Base-by-base conservation (phyloP, 2,113 vertebrate species). In the Empidonax traillii region DNA sequence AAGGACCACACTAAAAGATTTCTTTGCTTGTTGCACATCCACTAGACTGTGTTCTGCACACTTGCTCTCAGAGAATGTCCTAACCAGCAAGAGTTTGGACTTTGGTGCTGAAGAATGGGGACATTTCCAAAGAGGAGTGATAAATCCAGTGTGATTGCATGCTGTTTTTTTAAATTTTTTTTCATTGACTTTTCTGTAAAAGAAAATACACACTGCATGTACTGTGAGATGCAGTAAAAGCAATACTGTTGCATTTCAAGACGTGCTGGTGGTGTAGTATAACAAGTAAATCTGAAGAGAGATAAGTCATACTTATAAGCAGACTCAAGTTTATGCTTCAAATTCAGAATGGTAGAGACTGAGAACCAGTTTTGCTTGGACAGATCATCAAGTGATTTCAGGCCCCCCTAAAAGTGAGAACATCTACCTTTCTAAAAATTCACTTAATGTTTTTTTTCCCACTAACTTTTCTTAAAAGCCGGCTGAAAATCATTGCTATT, bases 31-130 rank as follows among this genome's bases (percentile, higher is more conserved):
- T 37, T 52, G 31, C 31, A 3, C 35, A 46, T 30, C 41, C 51
- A 12, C 53, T 83, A 51, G 25, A 33, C 49, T 75, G 18, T 41
- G 17, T 23, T 75, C 39, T 3, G 3, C 7, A 5, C 0, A 0
- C 25, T 76, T 2, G 2, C 10, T 31, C 6, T 47, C 8, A 14
- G 71, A 73, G 44, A 67, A 30, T 79, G 24, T 61, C 37, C 17
- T 75, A 39, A 65, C 25, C 15, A 43, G 27, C 15, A 58, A 66
- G 41, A 61, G 44, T 74, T 69, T 81, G 51, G 21, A 43, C 28
- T 74, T 72, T 12, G 27, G 28, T 51, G 52, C 43, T 85, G 52
- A 75, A 90, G 56, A 78, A 84, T 61, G 30, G 46, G 43, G 14
- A 3, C 8, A 14, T 53, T 91, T 91, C 67, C 58, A 58, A 65